phyloP scores from a whole-genome alignment of 2,797 vertebrate genomes.

The Pseudochaenichthys georgianus region DNA sequence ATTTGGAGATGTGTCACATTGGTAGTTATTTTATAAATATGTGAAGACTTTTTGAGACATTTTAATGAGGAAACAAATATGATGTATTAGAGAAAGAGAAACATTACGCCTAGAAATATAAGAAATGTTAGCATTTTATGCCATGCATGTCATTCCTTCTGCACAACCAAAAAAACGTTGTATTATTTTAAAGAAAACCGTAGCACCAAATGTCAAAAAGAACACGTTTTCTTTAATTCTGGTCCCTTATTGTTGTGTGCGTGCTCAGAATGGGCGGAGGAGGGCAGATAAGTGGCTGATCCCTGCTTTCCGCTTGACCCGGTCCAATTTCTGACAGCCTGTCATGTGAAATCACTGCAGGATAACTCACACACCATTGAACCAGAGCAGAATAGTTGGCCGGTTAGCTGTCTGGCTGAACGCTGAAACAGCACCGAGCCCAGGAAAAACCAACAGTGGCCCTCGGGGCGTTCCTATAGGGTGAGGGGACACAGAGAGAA shows the following conservation, averaged over 20 bases:
- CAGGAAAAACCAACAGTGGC: slow-evolving; percentile 63
- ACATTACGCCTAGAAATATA: not conserved
- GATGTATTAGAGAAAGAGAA: not conserved
- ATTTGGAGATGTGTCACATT: not conserved
- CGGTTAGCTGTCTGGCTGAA: slow-evolving; percentile 60
- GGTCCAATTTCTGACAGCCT: slow-evolving; percentile 88
- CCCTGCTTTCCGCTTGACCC: slow-evolving; percentile 86
- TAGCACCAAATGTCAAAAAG: not conserved
- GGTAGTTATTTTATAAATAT: not conserved
- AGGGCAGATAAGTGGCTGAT: slow-evolving; percentile 80
- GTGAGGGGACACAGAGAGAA: slow-evolving; percentile 39
- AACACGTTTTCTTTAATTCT: slow-evolving; percentile 42
- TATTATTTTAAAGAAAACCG: slow-evolving; percentile 8
- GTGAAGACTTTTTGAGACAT: not conserved
- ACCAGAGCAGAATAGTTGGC: slow-evolving; percentile 65
- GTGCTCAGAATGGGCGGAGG: slow-evolving; percentile 60
- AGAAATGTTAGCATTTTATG: not conserved
- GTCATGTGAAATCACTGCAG: slow-evolving; percentile 85
- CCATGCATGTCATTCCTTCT: not conserved
- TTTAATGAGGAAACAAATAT: not conserved
- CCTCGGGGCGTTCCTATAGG: slow-evolving; percentile 56
- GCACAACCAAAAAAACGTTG: not conserved
- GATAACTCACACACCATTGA: slow-evolving; percentile 78
- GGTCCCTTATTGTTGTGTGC: slow-evolving; percentile 50
- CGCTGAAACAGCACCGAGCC: slow-evolving; percentile 73